phyloP scores from a whole-genome alignment of 1,140 invertebrate genomes.

The Patella vulgata region DNA sequence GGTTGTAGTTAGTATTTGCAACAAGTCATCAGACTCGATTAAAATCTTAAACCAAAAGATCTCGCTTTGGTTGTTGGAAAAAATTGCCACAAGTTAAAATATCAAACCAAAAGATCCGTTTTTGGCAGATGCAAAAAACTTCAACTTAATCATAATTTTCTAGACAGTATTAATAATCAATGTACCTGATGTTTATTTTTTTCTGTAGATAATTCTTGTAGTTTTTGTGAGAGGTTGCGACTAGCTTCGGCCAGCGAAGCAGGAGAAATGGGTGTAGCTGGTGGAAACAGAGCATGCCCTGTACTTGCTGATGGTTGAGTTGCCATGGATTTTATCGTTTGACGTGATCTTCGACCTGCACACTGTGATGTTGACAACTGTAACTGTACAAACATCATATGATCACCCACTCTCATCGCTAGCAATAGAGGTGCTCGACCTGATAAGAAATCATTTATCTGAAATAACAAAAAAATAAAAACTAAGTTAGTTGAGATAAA shows the following conservation, averaged over 20 bases:
- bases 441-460: conserved; percentile 93
- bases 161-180: too few relatives aligned
- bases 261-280: conserved; percentile 41
- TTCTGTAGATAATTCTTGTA: conserved; percentile 76
- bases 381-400: conserved; percentile 96
- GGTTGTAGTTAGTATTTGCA: too few relatives aligned
- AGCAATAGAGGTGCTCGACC: conserved; percentile 92
- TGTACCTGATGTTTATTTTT: too few relatives aligned
- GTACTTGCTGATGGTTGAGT: conserved; percentile 13
- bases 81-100: too few relatives aligned
- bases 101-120: too few relatives aligned
- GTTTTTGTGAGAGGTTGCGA: conserved; percentile 88
- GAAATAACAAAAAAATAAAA: conserved; percentile 45
- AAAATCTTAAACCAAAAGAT: too few relatives aligned
- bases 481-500: neutral
- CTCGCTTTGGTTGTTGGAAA: too few relatives aligned
- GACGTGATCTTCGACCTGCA: conserved; percentile 18
- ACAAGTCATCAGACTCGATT: too few relatives aligned
- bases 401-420: conserved; percentile 92
- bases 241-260: conserved; percentile 87
- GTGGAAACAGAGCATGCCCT: conserved; percentile 16
- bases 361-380: conserved; percentile 85
- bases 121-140: too few relatives aligned
- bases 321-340: neutral
- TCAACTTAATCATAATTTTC: too few relatives aligned